Base-by-base conservation (phyloP, 2,888 invertebrate genomes). In the Xiphydria camelus region DNA sequence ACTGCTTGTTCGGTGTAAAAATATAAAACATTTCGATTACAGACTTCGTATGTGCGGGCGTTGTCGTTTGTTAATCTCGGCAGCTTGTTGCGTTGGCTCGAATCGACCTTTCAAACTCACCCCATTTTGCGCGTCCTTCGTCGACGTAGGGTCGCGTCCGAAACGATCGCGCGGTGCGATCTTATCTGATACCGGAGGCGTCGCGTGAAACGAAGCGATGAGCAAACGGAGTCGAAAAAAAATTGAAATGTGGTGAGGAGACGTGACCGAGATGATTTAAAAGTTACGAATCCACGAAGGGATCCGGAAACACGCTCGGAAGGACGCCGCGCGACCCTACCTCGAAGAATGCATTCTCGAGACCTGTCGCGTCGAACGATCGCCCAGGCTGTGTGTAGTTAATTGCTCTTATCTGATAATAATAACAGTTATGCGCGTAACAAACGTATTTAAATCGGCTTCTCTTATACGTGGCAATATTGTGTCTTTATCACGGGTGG, bases 11-110 rank as follows among this genome's bases (percentile, higher is more conserved):
- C 52, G 55, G 72, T 71, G 71, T 70, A 71, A 71, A 71, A 71
- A 71, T 71, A 72, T 68, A 71, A 71, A 71, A 65, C 68, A 70
- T 71, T 70, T 62, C 63, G 61, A 69, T 70, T 70, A 68, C 64
- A 69, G 66, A 68, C 61, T 62, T 64, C 57, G 60, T 61, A 60
- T 52, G 60, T 57, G 59, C 43, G 59, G 59, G 59, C 55, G 49
- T 59, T 54, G 52, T 56, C 60, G 61, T 56, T 59, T 39, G 22
- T 44, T 19, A 19, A 17, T 26, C 26, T 40, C 33, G 39, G 38
- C 45, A 40, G 39, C 33, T 35, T n/a, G 36, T 35, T 35, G 35
- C 36, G 36, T 35, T 35, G 25, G n/a, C n/a, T n/a, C n/a, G n/a
- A n/a, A 42, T 42, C 35, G 21, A 40, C 32, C 29, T 40, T 39